Evolutionary conservation across 2,888 invertebrate genomes (phyloP).

Genomic region (Epinotia bilunana): DNA sequence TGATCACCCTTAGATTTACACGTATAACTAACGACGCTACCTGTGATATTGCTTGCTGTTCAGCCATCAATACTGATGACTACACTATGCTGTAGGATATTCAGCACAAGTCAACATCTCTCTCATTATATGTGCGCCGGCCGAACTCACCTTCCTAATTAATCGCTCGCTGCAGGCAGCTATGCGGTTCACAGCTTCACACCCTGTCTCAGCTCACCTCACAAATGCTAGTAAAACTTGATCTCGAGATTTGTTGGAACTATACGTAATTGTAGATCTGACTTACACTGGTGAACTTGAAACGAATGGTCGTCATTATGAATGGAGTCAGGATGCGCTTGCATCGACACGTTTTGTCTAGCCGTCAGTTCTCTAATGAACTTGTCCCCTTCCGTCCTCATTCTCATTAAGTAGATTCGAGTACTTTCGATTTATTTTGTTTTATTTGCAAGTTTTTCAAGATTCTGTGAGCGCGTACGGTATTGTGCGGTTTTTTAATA

Average conservation of each 20-base stretch:
- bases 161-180: conserved; percentile 12
- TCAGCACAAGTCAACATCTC: conserved; percentile 3
- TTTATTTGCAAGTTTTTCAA: not conserved
- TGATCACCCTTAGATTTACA: too few species aligned
- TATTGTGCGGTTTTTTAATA: not conserved
- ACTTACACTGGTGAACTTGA: not conserved
- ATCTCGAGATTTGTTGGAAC: not conserved
- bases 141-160: conserved; percentile 14
- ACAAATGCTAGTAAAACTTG: not conserved
- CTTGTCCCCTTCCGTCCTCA: conserved; percentile 10
- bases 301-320: not conserved
- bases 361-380: conserved; percentile 29
- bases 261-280: not conserved
- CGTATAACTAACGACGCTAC: too few species aligned
- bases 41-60: not conserved
- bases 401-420: conserved; percentile 3
- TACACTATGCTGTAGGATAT: not conserved
- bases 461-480: not conserved
- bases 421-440: not conserved
- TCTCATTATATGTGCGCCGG: conserved; percentile 10
- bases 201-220: not conserved
- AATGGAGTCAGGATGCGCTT: conserved; percentile 9
- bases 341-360: conserved; percentile 31
- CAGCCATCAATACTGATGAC: not conserved
- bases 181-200: not conserved